Evolutionary conservation across 2,797 vertebrate genomes (phyloP).

Genomic region (Emys orbicularis): DNA sequence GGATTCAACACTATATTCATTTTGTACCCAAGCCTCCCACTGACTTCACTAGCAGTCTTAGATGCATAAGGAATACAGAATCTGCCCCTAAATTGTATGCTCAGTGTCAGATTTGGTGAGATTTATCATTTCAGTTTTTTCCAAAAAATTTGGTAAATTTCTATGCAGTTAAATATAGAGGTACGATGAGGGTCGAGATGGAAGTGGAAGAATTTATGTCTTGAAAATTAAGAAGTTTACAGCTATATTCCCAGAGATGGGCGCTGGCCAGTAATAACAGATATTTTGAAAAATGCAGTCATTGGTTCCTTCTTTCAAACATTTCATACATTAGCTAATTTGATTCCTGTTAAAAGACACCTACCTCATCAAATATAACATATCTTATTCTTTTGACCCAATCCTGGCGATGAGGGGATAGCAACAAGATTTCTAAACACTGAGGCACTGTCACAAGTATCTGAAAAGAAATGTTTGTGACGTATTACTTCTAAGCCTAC

Average conservation of each 20-base stretch:
- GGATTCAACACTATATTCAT: not conserved
- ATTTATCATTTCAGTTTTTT: not conserved
- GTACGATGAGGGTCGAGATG: rapidly evolving
- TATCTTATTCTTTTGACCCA: slow-evolving; percentile 70
- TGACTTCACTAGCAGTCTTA: not conserved
- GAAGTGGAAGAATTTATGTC: not conserved
- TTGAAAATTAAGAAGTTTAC: not conserved
- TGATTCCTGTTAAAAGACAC: not conserved
- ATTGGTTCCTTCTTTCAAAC: not conserved
- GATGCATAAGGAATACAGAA: not conserved
- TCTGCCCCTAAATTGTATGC: not conserved
- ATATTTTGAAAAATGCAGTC: not conserved
- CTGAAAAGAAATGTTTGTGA: slow-evolving; percentile 49
- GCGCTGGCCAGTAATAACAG: not conserved
- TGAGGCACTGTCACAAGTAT: slow-evolving; percentile 76
- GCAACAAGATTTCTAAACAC: slow-evolving; percentile 76
- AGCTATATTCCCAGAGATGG: not conserved
- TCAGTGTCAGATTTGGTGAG: not conserved
- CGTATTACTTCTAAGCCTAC: not conserved
- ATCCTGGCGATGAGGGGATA: slow-evolving; percentile 63
- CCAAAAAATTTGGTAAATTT: not conserved
- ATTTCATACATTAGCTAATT: not conserved
- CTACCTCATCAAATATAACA: slow-evolving; percentile 79
- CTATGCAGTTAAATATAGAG: rapidly evolving
- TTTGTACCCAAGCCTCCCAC: not conserved